Evolutionary conservation across 2,113 vertebrate species (phyloP).

Genomic region (Brienomyrus brachyistius): DNA sequence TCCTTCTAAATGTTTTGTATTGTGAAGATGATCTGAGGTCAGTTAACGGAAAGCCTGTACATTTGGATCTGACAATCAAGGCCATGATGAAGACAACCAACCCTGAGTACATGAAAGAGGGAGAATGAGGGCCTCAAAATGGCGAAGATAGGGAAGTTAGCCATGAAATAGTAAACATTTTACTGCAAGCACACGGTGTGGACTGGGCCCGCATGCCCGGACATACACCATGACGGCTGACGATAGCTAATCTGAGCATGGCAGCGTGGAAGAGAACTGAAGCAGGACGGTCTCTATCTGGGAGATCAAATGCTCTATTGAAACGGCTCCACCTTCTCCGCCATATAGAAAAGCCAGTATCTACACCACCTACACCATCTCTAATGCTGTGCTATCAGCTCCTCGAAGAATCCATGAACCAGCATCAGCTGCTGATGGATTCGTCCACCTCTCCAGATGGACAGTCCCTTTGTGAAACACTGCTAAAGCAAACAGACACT

Average conservation of each 20-base stretch:
- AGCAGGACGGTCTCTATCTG: slow-evolving; percentile 26
- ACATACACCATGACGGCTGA: not conserved
- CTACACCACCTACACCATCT: not conserved
- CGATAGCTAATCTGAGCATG: slow-evolving; percentile 6
- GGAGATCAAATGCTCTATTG: not conserved
- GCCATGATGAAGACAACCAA: not conserved
- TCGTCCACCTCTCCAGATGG: not conserved
- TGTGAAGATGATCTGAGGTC: not conserved
- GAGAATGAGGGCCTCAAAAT: not conserved
- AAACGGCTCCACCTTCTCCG: not conserved
- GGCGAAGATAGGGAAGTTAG: not conserved
- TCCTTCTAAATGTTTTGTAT: not conserved
- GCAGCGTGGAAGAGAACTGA: slow-evolving; percentile 37
- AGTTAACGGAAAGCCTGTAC: not conserved
- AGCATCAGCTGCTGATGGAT: not conserved
- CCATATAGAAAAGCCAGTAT: not conserved
- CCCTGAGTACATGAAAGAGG: not conserved
- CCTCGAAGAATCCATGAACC: not conserved
- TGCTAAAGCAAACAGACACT: slow-evolving; percentile 36
- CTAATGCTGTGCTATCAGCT: not conserved
- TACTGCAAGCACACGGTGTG: not conserved
- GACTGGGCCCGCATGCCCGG: not conserved
- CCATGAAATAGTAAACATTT: not conserved
- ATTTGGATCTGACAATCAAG: not conserved
- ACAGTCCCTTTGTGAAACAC: not conserved